Base-by-base conservation (phyloP, 1,140 invertebrate genomes). In the Aphaenogaster floridana region DNA sequence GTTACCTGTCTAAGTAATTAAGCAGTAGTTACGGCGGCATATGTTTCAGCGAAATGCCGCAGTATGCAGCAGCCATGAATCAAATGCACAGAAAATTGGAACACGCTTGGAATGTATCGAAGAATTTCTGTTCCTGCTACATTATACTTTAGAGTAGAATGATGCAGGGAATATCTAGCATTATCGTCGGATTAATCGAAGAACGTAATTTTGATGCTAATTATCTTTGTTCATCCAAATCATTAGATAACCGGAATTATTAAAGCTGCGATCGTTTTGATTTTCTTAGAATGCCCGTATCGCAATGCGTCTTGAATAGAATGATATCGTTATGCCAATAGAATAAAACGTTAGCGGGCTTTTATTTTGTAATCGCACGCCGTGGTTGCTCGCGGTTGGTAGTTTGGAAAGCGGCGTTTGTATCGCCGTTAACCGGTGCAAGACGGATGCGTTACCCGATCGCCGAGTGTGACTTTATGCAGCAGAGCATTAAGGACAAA, bases 1-100 rank as follows among this genome's bases (percentile, higher is more conserved):
- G 84, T 88, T 80, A 91, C 86, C 71, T 90, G 86, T 92, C 92
- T 71, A 72, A 86, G 90, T 92, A 92, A 92, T 91, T 91, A 92
- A 90, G 87, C 88, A 80, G 89, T 91, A 91, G 92, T 91, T 92
- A 91, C 92, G 83, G 81, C 76, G 83, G 84, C 88, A 71, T 89
- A 87, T 86, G 80, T 91, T 91, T 88, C 80, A 85, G 71, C 74
- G 86, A 88, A 85, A 87, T 85, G 54, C 57, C 78, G 54, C 86
- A 69, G 54, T 80, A 68, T 59, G 64, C 77, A 81, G 34, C 52
- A 61, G 64, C 79, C 17, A 86, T 59, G 74, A 77, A 76, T 76
- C 81, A 77, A 76, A 36, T 50, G 45, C 39, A 87, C 28, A 86
- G 83, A 76, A 86, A 88, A 87, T 84, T 76, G 79, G 61, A 87